Evolutionary conservation across 2,797 vertebrate species (phyloP).

Genomic region (Heliangelus exortis): DNA sequence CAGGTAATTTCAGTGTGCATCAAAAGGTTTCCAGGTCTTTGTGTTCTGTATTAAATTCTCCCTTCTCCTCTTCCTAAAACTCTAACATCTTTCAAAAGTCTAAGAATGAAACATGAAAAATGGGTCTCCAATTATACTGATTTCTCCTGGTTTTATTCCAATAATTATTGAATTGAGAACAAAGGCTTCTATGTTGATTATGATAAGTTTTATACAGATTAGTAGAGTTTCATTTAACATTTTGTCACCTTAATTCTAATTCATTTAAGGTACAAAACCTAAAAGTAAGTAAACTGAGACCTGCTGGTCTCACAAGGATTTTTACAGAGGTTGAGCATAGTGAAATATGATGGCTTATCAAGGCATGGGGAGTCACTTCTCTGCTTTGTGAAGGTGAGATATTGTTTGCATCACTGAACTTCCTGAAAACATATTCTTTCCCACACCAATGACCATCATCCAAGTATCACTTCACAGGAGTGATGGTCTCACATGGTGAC

Average conservation of each 20-base stretch:
- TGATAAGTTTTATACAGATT: not conserved
- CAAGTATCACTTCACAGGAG: not conserved
- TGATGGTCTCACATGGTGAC: not conserved
- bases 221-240: not conserved
- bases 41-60: not conserved
- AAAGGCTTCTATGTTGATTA: not conserved
- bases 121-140: not conserved
- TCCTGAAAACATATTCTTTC: not conserved
- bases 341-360: not conserved
- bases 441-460: not conserved
- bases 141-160: not conserved
- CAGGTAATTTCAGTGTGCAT: not conserved
- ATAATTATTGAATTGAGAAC: not conserved
- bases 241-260: not conserved
- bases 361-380: not conserved
- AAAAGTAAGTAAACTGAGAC: no score
- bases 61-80: not conserved
- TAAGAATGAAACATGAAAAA: not conserved
- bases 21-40: not conserved
- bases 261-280: not conserved
- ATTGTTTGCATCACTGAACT: not conserved
- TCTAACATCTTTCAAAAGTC: not conserved
- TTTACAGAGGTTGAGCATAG: not conserved
- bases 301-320: not conserved
- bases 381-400: not conserved